phyloP scores from a whole-genome alignment of 1,140 invertebrate genomes.

The Phortica variegata region DNA sequence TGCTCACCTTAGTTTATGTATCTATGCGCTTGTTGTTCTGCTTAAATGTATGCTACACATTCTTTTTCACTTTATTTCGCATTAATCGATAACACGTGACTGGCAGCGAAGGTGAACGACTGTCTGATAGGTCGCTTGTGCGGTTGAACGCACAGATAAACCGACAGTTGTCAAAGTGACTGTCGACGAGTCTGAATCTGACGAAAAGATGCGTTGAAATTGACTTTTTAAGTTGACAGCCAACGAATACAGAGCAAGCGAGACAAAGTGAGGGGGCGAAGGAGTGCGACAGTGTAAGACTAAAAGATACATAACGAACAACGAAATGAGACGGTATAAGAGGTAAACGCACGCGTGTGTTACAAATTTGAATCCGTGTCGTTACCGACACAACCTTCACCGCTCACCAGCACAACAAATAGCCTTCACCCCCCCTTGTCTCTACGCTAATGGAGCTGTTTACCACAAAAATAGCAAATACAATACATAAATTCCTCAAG shows the following conservation, averaged over 20 bases:
- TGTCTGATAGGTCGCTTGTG: no score
- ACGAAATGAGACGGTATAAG: neutral
- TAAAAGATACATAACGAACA: constrained; percentile 2
- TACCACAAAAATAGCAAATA: constrained; percentile 3
- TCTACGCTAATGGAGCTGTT: neutral
- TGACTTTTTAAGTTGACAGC: constrained; percentile 51
- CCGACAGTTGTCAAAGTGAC: neutral
- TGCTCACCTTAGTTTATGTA: no score
- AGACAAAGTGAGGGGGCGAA: neutral
- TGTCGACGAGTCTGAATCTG: constrained; percentile 13
- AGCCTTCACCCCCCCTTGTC: neutral
- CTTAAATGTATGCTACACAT: no score
- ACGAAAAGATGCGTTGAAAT: constrained; percentile 19
- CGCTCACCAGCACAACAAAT: constrained; percentile 5
- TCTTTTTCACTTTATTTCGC: no score
- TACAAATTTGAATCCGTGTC: no score
- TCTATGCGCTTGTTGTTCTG: no score
- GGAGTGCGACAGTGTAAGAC: constrained; percentile 11
- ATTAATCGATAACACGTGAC: constrained; percentile 46
- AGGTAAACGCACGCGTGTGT: no score
- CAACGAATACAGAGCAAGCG: constrained; percentile 27
- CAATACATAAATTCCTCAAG: no score
- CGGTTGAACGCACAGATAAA: constrained; percentile 25
- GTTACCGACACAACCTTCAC: no score
- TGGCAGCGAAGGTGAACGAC: constrained; percentile 44